phyloP scores from a whole-genome alignment of 2,113 vertebrate species.

The Desmodus rotundus region DNA sequence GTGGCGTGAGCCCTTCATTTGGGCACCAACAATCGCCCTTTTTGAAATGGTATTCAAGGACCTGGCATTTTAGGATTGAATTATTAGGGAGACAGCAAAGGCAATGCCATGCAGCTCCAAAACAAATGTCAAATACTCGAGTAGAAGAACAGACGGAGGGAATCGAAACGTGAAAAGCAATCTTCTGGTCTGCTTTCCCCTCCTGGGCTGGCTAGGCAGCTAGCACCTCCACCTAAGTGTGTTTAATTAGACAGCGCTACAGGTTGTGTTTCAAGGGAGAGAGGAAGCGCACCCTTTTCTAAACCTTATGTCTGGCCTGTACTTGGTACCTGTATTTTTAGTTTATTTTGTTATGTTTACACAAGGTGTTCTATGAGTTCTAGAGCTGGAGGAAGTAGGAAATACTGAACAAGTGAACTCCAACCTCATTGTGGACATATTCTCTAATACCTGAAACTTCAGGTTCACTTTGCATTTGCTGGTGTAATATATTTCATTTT shows the following conservation, averaged over 20 bases:
- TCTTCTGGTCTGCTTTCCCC: neutral
- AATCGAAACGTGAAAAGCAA: neutral
- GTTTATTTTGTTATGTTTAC: neutral
- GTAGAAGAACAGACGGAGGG: neutral
- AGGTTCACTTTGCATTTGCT: neutral
- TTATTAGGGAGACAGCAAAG: neutral
- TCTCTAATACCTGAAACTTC: neutral
- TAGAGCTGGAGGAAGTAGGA: neutral
- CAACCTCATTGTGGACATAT: neutral
- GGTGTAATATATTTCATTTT: neutral
- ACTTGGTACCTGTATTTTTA: fast-evolving
- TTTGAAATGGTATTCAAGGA: constrained; percentile 11
- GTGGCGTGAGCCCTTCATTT: neutral
- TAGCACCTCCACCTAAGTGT: fast-evolving
- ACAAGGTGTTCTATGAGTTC: neutral
- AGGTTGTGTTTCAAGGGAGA: neutral
- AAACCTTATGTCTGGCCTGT: neutral
- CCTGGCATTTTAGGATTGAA: constrained; percentile 8
- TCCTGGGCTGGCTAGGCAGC: neutral
- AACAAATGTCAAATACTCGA: neutral
- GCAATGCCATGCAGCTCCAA: neutral
- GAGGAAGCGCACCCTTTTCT: neutral
- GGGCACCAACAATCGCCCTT: neutral
- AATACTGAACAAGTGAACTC: neutral
- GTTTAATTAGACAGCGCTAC: neutral